phyloP scores from a whole-genome alignment of 2,113 vertebrate genomes.

The Corythornis cristatus region DNA sequence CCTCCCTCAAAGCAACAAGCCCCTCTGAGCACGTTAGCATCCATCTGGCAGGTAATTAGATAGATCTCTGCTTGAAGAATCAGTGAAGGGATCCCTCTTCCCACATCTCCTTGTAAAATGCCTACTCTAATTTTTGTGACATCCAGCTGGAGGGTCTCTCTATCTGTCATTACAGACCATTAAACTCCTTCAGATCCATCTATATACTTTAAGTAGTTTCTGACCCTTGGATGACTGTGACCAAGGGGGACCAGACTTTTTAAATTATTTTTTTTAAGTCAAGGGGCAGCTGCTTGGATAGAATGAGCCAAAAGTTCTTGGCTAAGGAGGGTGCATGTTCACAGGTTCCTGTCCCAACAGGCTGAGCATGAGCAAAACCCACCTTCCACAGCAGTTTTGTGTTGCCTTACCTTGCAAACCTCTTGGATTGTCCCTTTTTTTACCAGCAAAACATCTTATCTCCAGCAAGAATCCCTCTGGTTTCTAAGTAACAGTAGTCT shows the following conservation, averaged over 20 bases:
- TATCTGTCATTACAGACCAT: constrained; percentile 43
- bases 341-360: neutral
- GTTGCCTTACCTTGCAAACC: neutral
- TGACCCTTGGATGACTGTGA: neutral
- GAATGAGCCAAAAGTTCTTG: neutral
- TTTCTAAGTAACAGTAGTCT: neutral
- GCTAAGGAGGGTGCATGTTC: neutral
- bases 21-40: neutral
- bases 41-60: constrained; percentile 3
- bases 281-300: neutral
- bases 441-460: neutral
- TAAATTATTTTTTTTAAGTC: neutral
- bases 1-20: neutral
- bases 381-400: neutral
- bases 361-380: neutral
- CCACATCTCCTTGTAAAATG: neutral
- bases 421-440: neutral
- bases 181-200: constrained; percentile 32
- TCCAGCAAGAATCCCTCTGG: neutral
- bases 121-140: constrained; percentile 32
- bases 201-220: neutral
- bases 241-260: neutral
- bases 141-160: constrained; percentile 21
- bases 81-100: neutral
- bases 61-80: neutral